phyloP scores from a whole-genome alignment of 2,797 vertebrate species.

The Oreortyx pictus region DNA sequence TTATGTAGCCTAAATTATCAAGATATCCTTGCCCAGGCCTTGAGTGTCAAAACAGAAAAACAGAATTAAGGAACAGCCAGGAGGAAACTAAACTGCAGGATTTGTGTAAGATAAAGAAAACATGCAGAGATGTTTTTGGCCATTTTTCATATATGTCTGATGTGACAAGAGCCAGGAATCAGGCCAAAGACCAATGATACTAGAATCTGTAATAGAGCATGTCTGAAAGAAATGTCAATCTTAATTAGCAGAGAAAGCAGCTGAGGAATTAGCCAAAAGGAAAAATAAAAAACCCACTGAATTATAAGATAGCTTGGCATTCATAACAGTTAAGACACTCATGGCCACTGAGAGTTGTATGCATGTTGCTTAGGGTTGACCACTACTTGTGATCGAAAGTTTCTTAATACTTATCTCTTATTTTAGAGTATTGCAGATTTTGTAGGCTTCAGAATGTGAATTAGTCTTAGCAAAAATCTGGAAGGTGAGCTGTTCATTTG shows the following conservation, averaged over 20 bases:
- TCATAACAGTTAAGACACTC: background rate
- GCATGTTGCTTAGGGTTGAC: background rate
- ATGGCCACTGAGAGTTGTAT: too few relatives aligned
- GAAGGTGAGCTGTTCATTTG: background rate
- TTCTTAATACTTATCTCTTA: background rate
- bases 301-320: background rate
- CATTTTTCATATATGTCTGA: background rate
- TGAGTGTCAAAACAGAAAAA: background rate
- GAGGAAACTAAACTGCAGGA: background rate
- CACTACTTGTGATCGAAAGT: background rate
- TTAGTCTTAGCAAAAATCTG: background rate
- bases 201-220: background rate
- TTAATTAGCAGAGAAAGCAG: background rate
- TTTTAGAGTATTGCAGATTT: background rate
- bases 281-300: background rate
- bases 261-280: background rate
- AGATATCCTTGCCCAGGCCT: background rate
- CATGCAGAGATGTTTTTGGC: background rate
- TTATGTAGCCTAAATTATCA: background rate
- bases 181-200: background rate
- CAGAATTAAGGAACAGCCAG: background rate
- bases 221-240: background rate
- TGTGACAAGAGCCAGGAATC: background rate
- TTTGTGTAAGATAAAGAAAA: background rate
- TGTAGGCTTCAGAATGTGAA: background rate